Evolutionary conservation across 1,140 invertebrate species (phyloP).

Genomic region (Gyrodactylus salaris): DNA sequence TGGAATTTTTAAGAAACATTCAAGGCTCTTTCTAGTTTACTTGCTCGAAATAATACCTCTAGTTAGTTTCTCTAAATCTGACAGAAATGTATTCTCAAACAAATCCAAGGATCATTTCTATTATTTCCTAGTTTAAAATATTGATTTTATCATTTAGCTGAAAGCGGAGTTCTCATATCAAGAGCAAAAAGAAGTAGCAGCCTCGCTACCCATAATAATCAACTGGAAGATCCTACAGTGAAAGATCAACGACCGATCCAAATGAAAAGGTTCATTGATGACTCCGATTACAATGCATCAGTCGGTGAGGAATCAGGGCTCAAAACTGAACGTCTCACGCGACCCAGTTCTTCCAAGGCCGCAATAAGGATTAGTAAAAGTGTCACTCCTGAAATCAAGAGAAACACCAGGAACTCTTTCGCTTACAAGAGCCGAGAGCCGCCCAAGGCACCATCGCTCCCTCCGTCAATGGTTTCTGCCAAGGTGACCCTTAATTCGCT

Average conservation of each 20-base stretch:
- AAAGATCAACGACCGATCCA: no score
- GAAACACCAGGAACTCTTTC: neutral
- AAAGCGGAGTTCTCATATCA: neutral
- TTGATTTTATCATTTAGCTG: neutral
- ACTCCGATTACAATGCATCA: neutral
- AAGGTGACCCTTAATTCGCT: conserved; percentile 23
- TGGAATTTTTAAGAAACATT: no score
- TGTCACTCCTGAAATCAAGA: neutral
- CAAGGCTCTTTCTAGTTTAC: no score
- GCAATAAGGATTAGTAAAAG: no score
- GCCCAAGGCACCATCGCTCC: conserved; percentile 10
- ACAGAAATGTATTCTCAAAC: no score
- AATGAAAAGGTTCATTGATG: neutral
- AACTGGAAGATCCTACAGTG: neutral
- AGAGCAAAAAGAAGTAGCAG: neutral
- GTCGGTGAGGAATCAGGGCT: no score
- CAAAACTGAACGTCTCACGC: no score
- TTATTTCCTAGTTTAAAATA: neutral
- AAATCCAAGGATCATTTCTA: no score
- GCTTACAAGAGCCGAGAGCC: neutral
- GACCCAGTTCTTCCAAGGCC: no score
- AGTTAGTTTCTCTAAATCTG: no score
- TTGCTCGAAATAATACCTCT: no score
- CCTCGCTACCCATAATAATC: neutral
- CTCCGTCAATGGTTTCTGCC: conserved; percentile 16